Percentiles rank a stretch among this genome's conserved stretches.
phyloP scores from a whole-genome alignment of 2,888 invertebrate species.

The Synanthedon vespiformis region DNA sequence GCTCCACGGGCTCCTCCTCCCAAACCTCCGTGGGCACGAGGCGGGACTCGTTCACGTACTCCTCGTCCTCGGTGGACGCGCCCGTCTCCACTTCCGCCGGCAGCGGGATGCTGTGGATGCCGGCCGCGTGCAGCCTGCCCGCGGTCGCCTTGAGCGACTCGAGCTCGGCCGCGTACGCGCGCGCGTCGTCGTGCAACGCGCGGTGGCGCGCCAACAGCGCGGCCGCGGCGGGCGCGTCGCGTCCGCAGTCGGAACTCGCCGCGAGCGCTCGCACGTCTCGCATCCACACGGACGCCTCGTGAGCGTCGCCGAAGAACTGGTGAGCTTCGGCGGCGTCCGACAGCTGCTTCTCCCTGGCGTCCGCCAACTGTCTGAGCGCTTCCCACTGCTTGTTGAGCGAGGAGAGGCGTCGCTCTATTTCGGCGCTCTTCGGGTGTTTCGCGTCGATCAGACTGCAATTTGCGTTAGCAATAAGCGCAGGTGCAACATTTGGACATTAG shows the following conservation, averaged over 20 bases:
- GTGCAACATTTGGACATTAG: no score
- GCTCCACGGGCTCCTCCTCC: slow-evolving; percentile 91
- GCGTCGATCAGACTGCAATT: slow-evolving; percentile 76
- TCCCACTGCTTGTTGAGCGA: slow-evolving; percentile 89
- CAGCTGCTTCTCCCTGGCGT: slow-evolving; percentile 52
- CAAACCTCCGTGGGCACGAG: slow-evolving; percentile 92
- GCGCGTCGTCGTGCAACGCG: slow-evolving; percentile 88
- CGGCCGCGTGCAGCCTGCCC: slow-evolving; percentile 78
- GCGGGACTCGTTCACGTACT: slow-evolving; percentile 82
- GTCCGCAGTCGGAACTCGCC: slow-evolving; percentile 89
- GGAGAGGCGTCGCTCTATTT: slow-evolving; percentile 84
- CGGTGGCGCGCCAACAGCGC: slow-evolving; percentile 89
- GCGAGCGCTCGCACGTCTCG: slow-evolving; percentile 95
- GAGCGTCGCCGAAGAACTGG: slow-evolving; percentile 95
- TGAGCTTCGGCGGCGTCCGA: slow-evolving; percentile 89
- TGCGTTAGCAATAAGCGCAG: no score
- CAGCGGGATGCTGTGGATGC: slow-evolving; percentile 68
- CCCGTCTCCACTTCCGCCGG: slow-evolving; percentile 74
- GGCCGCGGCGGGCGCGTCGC: slow-evolving; percentile 91
- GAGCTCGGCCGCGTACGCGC: slow-evolving; percentile 90
- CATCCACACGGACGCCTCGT: slow-evolving; percentile 98
- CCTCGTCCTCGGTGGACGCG: slow-evolving; percentile 72
- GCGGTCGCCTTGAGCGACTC: slow-evolving; percentile 84
- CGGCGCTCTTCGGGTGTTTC: slow-evolving; percentile 83
- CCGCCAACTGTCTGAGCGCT: slow-evolving; percentile 84